Percentiles rank a stretch among this genome's conserved stretches.
These are phyloP conservation scores for Diglossa brunneiventris DNA, from an alignment of 2,113 vertebrate species.

Conservation along the genomic window DNA sequence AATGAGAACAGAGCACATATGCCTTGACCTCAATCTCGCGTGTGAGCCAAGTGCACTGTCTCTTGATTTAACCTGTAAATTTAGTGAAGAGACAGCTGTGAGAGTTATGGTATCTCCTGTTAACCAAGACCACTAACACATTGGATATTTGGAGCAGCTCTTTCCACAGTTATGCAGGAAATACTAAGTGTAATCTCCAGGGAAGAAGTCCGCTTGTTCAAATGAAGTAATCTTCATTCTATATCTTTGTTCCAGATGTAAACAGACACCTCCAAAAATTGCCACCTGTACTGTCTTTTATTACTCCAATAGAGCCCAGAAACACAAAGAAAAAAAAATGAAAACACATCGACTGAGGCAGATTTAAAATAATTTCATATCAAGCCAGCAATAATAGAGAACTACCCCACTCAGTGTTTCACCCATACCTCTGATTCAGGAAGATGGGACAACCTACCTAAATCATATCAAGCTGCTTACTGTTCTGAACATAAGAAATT, in stretches of 20 bases:
- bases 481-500: not conserved
- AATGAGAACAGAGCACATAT: not conserved
- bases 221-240: not conserved
- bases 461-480: not conserved
- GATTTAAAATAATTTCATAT: not conserved
- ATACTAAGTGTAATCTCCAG: not conserved
- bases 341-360: rapidly evolving
- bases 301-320: not conserved
- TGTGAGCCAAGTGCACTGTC: not conserved
- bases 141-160: not conserved
- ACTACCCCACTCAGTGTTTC: not conserved
- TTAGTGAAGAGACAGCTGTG: not conserved
- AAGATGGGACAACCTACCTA: not conserved
- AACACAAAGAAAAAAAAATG: not conserved
- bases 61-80: conserved; percentile 1
- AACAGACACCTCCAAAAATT: not conserved
- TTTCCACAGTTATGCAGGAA: not conserved
- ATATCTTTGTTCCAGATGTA: not conserved
- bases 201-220: not conserved
- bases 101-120: not conserved
- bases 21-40: not conserved
- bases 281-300: not conserved
- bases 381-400: not conserved
- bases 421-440: not conserved
- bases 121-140: not conserved